Conservation (phyloP, 2,113 vertebrate species). For the Himantopus leucocephalus region DNA sequence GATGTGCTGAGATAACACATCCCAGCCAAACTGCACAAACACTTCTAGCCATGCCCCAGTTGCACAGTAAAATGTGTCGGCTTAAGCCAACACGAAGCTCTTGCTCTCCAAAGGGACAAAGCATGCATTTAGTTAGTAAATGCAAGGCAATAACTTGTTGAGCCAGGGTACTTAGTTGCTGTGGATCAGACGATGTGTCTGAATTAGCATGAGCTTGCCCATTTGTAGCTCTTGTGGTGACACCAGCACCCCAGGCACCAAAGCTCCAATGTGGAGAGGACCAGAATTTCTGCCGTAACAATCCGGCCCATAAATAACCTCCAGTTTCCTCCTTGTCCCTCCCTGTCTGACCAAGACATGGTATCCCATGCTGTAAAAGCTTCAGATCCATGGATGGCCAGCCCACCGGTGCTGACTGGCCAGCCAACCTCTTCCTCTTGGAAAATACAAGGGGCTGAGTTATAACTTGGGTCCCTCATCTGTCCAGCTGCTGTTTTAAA, state of each 20-base stretch:
- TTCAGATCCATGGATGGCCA: neutral
- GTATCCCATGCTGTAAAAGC: neutral
- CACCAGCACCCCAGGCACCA: neutral
- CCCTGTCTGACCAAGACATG: neutral
- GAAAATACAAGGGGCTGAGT: neutral
- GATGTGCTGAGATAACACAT: constrained; percentile 39
- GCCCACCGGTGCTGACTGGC: neutral
- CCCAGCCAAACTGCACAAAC: neutral
- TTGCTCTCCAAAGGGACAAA: neutral
- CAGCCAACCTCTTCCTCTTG: neutral
- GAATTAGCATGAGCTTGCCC: neutral
- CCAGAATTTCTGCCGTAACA: neutral
- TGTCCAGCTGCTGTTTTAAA: neutral
- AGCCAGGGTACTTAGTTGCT: neutral
- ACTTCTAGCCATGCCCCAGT: neutral
- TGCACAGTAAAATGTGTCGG: neutral
- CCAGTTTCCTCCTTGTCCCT: neutral
- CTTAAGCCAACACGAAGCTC: neutral
- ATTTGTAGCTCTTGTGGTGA: neutral
- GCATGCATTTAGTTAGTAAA: neutral
- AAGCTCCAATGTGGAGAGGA: neutral
- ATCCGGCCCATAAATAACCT: neutral
- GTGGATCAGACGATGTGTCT: neutral
- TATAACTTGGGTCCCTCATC: neutral
- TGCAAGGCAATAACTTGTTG: neutral